phyloP scores from a whole-genome alignment of 2,797 vertebrate genomes.

The Ataeniobius toweri region DNA sequence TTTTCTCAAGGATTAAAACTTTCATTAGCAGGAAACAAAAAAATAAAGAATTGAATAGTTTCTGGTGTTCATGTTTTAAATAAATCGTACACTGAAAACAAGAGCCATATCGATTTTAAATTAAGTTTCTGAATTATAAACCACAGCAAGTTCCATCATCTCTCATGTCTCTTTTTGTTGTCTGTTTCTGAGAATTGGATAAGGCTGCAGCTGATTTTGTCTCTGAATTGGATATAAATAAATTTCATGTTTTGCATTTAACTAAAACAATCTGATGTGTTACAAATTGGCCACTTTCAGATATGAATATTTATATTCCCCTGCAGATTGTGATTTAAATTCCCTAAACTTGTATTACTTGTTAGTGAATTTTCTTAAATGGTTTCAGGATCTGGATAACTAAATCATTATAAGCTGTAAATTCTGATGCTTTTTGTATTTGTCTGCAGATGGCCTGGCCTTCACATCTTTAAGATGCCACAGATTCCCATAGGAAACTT shows the following conservation, averaged over 20 bases:
- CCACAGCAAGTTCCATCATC: background rate
- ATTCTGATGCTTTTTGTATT: background rate
- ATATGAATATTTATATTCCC: slow-evolving; percentile 3
- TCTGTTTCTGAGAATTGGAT: slow-evolving; percentile 13
- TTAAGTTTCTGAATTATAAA: background rate
- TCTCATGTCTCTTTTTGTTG: background rate
- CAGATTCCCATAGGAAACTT: background rate
- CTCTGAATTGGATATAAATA: slow-evolving; percentile 38
- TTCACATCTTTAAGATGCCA: background rate
- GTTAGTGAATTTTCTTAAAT: background rate
- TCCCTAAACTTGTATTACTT: background rate
- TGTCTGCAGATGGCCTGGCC: background rate
- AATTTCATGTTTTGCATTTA: slow-evolving; percentile 43
- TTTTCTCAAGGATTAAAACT: background rate
- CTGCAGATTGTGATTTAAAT: background rate
- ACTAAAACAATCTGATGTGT: slow-evolving; percentile 38
- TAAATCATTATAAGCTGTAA: background rate
- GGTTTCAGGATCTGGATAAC: background rate
- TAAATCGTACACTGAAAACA: background rate
- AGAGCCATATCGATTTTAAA: background rate
- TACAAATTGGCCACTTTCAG: slow-evolving; percentile 43
- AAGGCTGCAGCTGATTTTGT: slow-evolving; percentile 19
- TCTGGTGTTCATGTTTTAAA: background rate
- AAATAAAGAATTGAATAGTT: background rate
- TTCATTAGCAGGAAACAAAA: background rate